phyloP scores from a whole-genome alignment of 2,797 vertebrate species.

The Crenichthys baileyi region DNA sequence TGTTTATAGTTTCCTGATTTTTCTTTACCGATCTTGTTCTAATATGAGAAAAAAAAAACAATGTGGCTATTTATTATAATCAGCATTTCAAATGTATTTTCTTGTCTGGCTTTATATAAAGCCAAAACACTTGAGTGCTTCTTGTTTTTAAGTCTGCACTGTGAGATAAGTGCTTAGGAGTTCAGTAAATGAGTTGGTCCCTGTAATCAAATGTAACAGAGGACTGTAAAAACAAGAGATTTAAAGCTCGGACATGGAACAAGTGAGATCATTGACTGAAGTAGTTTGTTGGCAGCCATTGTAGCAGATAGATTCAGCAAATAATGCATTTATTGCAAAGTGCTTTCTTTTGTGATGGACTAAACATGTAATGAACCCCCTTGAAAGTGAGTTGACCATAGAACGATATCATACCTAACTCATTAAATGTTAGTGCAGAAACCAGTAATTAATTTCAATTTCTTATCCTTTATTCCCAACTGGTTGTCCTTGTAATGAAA shows the following conservation, averaged over 20 bases:
- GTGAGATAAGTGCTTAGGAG: constrained; percentile 53
- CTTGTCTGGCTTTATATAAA: constrained; percentile 29
- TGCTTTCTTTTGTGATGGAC: constrained; percentile 27
- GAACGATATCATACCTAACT: background rate
- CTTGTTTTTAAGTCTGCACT: constrained; percentile 51
- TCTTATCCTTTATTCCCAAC: background rate
- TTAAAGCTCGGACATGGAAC: constrained; percentile 11
- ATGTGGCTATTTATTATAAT: constrained; percentile 6
- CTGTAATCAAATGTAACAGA: constrained; percentile 47
- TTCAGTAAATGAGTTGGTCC: constrained; percentile 24
- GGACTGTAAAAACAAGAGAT: constrained; percentile 17
- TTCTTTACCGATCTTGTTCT: background rate
- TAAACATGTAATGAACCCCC: background rate
- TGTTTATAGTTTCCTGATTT: background rate
- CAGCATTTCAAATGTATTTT: constrained; percentile 26
- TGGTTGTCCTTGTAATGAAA: background rate
- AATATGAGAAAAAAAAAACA: constrained; percentile 2
- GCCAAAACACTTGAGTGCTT: constrained; percentile 3
- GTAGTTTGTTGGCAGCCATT: constrained; percentile 16
- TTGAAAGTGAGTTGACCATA: background rate
- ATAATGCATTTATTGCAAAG: constrained; percentile 35
- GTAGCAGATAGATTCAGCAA: constrained; percentile 4
- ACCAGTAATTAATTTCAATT: background rate
- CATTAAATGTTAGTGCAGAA: background rate
- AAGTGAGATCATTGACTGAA: constrained; percentile 19